These are phyloP conservation scores for Pelochelys cantorii DNA, from an alignment of 2,797 vertebrate genomes.

Conservation along the genomic window DNA sequence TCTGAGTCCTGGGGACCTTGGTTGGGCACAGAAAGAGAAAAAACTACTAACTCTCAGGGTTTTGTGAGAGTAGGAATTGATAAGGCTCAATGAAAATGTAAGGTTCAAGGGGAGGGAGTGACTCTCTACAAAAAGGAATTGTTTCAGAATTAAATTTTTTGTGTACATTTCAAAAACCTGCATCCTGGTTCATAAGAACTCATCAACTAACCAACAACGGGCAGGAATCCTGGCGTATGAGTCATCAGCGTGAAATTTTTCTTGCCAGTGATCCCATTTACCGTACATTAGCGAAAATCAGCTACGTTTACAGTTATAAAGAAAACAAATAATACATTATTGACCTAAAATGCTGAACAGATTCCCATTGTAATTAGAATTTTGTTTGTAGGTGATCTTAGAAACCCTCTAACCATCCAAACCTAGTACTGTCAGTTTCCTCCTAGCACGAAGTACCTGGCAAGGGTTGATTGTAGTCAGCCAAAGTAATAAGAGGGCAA, in stretches of 20 bases:
- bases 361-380: neutral
- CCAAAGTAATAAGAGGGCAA: neutral
- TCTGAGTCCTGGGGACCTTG: neutral
- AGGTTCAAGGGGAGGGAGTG: neutral
- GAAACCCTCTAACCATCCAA: neutral
- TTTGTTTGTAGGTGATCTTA: conserved; percentile 43
- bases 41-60: neutral
- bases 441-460: conserved; percentile 1
- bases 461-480: neutral
- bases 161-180: neutral
- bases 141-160: neutral
- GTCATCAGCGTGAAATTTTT: neutral
- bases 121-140: neutral
- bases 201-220: neutral
- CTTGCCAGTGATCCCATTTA: conserved; percentile 7
- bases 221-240: neutral
- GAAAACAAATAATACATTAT: neutral
- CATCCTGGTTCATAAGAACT: neutral
- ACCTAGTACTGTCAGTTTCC: neutral
- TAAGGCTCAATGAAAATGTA: neutral
- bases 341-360: neutral
- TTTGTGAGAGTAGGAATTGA: neutral
- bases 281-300: neutral
- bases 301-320: neutral
- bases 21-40: neutral